Evolutionary conservation across 1,140 invertebrate genomes (phyloP).

Genomic region (Druon quercuslanigerum): DNA sequence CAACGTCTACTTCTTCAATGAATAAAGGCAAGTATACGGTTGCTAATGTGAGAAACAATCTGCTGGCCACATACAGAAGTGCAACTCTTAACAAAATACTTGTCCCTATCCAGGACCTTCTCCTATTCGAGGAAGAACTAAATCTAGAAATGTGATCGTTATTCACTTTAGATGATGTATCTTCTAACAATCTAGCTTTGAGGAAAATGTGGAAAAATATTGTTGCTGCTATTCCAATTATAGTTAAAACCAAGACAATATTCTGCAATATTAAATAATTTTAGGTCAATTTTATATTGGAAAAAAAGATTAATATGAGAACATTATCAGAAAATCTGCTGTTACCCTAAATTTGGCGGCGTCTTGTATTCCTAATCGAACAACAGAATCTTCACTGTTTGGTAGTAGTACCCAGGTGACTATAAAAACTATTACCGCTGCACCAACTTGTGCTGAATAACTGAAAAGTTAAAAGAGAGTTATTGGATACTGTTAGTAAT

Average conservation of each 20-base stretch:
- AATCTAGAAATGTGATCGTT: slow-evolving; percentile 44
- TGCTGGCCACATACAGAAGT: slow-evolving; percentile 85
- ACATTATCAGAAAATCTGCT: slow-evolving; percentile 35
- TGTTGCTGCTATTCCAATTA: slow-evolving; percentile 77
- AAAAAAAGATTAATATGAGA: too few relatives aligned
- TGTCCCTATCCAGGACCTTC: slow-evolving; percentile 56
- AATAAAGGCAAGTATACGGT: slow-evolving; percentile 92
- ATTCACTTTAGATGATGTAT: slow-evolving; percentile 38
- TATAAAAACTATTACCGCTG: slow-evolving; percentile 86
- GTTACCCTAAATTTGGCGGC: slow-evolving; percentile 85
- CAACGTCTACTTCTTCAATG: slow-evolving; percentile 81
- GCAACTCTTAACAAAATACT: slow-evolving; percentile 66
- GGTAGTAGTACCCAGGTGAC: slow-evolving; percentile 85
- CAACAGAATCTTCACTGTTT: slow-evolving; percentile 73
- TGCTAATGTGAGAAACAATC: slow-evolving; percentile 89
- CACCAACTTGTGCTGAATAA: slow-evolving; percentile 88
- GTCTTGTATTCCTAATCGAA: slow-evolving; percentile 82
- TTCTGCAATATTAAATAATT: slow-evolving; percentile 68
- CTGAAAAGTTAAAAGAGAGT: slow-evolving; percentile 69
- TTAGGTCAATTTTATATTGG: background rate
- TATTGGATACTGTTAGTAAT: background rate
- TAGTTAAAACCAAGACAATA: slow-evolving; percentile 77
- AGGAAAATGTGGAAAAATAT: slow-evolving; percentile 78
- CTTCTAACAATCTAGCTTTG: slow-evolving; percentile 67
- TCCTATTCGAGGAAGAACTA: slow-evolving; percentile 46